Evolutionary conservation across 2,797 vertebrate genomes (phyloP).

Genomic region (Peromyscus melanophrys): DNA sequence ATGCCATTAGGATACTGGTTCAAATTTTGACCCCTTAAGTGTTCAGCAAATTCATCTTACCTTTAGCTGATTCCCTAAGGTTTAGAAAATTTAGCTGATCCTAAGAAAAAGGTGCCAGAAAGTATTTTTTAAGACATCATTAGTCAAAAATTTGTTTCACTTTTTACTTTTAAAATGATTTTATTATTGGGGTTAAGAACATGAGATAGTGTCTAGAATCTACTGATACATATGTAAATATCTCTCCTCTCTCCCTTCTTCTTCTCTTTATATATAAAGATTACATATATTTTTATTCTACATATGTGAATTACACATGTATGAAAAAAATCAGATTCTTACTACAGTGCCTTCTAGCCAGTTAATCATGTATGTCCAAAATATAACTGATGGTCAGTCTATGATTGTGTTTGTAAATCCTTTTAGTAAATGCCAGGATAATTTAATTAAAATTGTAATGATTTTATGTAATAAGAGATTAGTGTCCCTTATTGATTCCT

Average conservation of each 20-base stretch:
- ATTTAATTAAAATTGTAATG: constrained; percentile 47
- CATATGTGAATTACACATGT: not conserved
- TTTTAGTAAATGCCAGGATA: constrained; percentile 31
- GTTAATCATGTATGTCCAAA: not conserved
- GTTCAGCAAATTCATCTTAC: constrained; percentile 16
- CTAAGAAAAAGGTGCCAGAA: not conserved
- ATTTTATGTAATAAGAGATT: constrained; percentile 54
- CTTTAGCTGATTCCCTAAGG: not conserved
- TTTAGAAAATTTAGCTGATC: not conserved
- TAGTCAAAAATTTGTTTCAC: not conserved
- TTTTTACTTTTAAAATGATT: not conserved
- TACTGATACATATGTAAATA: not conserved
- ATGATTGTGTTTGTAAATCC: constrained; percentile 15
- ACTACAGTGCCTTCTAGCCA: not conserved
- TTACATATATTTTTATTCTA: not conserved
- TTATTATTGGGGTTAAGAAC: not conserved
- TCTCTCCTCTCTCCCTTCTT: not conserved
- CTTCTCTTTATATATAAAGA: not conserved
- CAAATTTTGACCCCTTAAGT: not conserved
- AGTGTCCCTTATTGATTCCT: not conserved
- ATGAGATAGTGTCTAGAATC: not conserved
- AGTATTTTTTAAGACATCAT: not conserved
- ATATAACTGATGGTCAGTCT: constrained; percentile 15
- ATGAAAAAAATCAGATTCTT: not conserved
- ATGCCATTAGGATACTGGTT: not conserved